Percentiles rank a stretch among this genome's conserved stretches.
phyloP scores from a whole-genome alignment of 2,113 vertebrate species.

The Salvator merianae region DNA sequence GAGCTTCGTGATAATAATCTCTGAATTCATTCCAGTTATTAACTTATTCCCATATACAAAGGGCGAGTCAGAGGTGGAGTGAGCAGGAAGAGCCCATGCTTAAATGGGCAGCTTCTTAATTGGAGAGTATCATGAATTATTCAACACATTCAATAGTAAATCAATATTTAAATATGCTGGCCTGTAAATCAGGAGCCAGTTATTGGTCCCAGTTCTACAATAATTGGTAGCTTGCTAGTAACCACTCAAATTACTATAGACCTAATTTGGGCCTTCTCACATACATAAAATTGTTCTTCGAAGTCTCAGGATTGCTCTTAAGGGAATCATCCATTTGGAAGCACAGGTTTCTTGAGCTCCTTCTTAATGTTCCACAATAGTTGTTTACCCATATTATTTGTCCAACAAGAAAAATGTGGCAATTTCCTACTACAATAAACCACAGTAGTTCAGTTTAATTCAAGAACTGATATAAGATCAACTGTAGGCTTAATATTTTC shows the following conservation, averaged over 20 bases:
- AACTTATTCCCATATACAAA: not conserved
- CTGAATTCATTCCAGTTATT: not conserved
- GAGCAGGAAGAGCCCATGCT: slow-evolving; percentile 2
- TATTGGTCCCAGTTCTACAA: slow-evolving; percentile 17
- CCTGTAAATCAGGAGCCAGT: slow-evolving; percentile 10
- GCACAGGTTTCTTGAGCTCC: slow-evolving; percentile 2
- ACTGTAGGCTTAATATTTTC: not conserved
- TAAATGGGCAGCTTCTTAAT: slow-evolving; percentile 23
- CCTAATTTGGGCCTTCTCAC: slow-evolving; percentile 14
- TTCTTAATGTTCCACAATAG: not conserved
- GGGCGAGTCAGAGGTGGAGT: slow-evolving; percentile 5
- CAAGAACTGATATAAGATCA: not conserved
- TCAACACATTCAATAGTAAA: slow-evolving; percentile 26
- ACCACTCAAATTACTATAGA: slow-evolving; percentile 21
- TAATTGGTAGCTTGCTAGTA: slow-evolving; percentile 28
- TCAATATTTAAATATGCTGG: slow-evolving; percentile 25
- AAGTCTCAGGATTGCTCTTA: slow-evolving; percentile 1
- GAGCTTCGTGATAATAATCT: not conserved
- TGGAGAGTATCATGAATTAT: slow-evolving; percentile 29
- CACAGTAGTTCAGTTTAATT: not conserved
- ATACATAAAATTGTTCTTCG: slow-evolving; percentile 18
- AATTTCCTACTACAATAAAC: not conserved
- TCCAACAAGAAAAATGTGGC: not conserved
- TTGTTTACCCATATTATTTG: slow-evolving; percentile 18
- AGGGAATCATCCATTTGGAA: slow-evolving; percentile 7